Evolutionary conservation across 2,113 vertebrate species (phyloP).

Genomic region (Capricornis sumatraensis): DNA sequence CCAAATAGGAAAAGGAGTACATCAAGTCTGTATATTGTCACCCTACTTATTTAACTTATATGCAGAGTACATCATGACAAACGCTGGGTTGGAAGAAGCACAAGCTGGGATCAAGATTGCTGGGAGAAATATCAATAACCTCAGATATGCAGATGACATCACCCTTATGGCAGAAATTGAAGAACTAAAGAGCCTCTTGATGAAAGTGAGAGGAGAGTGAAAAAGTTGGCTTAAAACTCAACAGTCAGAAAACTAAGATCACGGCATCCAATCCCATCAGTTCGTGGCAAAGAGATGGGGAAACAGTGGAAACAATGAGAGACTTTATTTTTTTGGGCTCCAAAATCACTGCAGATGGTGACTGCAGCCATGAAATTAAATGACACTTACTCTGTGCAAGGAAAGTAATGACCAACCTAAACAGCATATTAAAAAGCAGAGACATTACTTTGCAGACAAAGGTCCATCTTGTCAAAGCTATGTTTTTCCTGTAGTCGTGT

Average conservation of each 20-base stretch:
- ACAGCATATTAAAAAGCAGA: background rate
- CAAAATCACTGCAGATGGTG: too few relatives aligned
- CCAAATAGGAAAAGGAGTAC: background rate
- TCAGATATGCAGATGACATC: background rate
- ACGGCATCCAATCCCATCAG: background rate
- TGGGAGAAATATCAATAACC: background rate
- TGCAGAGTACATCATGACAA: background rate
- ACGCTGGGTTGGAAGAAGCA: background rate
- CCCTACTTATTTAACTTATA: background rate
- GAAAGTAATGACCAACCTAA: background rate
- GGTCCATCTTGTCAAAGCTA: background rate
- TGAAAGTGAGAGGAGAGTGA: background rate
- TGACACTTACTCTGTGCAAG: fast-evolving
- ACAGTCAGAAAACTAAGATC: background rate
- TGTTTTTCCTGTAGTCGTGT: background rate
- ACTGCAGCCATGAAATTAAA: background rate
- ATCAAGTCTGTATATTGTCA: background rate
- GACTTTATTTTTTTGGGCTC: too few relatives aligned
- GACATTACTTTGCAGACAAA: background rate
- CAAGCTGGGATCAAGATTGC: background rate
- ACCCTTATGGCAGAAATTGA: background rate
- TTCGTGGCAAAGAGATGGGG: background rate
- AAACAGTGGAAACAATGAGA: background rate
- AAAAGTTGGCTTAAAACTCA: background rate
- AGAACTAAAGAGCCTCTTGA: background rate